These are phyloP conservation scores for Troilus luridus DNA, from an alignment of 2,888 invertebrate genomes.

Conservation along the genomic window DNA sequence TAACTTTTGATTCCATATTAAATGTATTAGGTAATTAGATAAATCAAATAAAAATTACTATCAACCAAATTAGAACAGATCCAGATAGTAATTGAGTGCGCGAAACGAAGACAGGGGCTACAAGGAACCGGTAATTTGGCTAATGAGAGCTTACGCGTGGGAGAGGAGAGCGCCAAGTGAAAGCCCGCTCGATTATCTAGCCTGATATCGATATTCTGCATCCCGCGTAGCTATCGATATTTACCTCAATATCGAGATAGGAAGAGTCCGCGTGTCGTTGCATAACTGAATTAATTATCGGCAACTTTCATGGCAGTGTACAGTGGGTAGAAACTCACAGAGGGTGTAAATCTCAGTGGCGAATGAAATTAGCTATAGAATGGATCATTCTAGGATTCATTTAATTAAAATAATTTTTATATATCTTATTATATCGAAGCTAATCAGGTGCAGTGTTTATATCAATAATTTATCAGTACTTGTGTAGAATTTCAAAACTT, in stretches of 20 bases:
- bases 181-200: background rate
- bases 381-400: too few relatives aligned
- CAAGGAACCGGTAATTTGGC: background rate
- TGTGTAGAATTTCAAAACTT: too few relatives aligned
- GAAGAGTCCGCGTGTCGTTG: background rate
- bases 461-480: too few relatives aligned
- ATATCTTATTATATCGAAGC: too few relatives aligned
- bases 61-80: background rate
- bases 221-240: background rate
- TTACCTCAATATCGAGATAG: background rate
- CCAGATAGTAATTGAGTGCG: background rate
- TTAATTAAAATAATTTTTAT: too few relatives aligned
- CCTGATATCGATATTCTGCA: background rate
- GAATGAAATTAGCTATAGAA: too few relatives aligned
- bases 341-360: too few relatives aligned
- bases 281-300: background rate
- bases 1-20: background rate
- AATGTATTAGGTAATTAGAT: background rate
- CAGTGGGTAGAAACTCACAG: too few relatives aligned
- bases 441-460: too few relatives aligned
- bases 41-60: background rate
- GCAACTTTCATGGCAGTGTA: background rate
- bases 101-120: background rate
- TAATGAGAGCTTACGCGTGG: conserved; percentile 16
- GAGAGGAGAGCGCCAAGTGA: conserved; percentile 1